These are phyloP conservation scores for Tiliacea citrago DNA, from an alignment of 2,888 invertebrate species.

Conservation along the genomic window DNA sequence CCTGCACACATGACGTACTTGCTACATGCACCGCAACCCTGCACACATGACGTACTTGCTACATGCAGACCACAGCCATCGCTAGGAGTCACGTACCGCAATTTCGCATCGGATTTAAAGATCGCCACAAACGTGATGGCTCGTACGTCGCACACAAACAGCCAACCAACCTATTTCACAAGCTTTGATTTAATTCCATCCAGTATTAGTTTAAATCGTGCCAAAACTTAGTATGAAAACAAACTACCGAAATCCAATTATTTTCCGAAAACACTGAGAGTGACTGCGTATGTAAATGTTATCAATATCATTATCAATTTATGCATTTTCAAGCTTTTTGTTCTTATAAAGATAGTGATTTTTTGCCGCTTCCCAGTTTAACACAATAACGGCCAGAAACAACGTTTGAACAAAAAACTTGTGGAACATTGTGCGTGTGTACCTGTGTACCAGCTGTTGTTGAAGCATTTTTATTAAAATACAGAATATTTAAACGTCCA, in stretches of 20 bases:
- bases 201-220: background rate
- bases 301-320: background rate
- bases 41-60: constrained; percentile 30
- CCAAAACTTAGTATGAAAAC: constrained; percentile 11
- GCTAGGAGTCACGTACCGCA: constrained; percentile 45
- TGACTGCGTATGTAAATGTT: constrained; percentile 1
- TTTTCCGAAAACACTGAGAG: constrained; percentile 8
- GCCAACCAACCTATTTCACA: constrained; percentile 2
- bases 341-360: constrained; percentile 6
- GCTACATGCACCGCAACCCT: constrained; percentile 29
- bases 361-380: constrained; percentile 19
- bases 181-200: constrained; percentile 5
- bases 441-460: background rate
- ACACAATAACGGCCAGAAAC: background rate
- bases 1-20: constrained; percentile 35
- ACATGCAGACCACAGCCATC: constrained; percentile 1
- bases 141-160: constrained; percentile 13
- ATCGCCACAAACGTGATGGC: constrained; percentile 45
- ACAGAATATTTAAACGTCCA: background rate
- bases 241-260: background rate
- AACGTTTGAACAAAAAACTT: background rate
- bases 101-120: constrained; percentile 57
- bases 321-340: constrained; percentile 21
- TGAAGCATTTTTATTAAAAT: background rate
- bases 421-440: background rate